Evolutionary conservation across 2,888 invertebrate species (phyloP).

Genomic region (Dysmachus trigonus): DNA sequence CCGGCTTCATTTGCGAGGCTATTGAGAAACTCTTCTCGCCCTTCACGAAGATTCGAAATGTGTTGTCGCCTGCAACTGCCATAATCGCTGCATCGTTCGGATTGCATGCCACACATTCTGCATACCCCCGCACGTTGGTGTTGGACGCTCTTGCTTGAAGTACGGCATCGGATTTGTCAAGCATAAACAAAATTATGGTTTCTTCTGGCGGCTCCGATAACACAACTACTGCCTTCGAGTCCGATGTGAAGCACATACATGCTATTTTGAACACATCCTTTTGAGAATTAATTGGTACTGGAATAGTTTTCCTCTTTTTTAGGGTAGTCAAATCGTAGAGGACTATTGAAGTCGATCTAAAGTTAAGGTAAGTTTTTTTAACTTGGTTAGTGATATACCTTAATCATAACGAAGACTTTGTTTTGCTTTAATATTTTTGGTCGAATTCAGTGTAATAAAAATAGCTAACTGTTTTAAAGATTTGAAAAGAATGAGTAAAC

Average conservation of each 20-base stretch:
- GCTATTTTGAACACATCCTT: slow-evolving; percentile 73
- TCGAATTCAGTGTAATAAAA: no score
- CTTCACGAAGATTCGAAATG: slow-evolving; percentile 74
- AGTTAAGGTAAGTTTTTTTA: slow-evolving; percentile 1
- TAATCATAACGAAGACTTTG: neutral
- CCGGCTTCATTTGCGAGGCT: slow-evolving; percentile 83
- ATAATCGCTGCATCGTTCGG: slow-evolving; percentile 75
- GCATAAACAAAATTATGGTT: slow-evolving; percentile 75
- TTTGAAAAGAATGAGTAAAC: no score
- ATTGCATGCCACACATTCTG: slow-evolving; percentile 65
- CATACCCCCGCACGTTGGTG: slow-evolving; percentile 55
- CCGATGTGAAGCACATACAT: slow-evolving; percentile 80
- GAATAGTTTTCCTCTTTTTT: slow-evolving; percentile 74
- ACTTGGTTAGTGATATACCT: neutral
- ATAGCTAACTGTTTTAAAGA: neutral
- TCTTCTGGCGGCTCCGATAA: slow-evolving; percentile 82
- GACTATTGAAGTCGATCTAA: slow-evolving; percentile 49
- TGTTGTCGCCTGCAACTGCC: slow-evolving; percentile 68
- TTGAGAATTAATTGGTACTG: slow-evolving; percentile 65
- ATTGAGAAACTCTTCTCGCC: slow-evolving; percentile 74
- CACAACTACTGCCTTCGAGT: slow-evolving; percentile 81
- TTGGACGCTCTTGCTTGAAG: slow-evolving; percentile 55
- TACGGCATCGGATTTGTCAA: slow-evolving; percentile 75
- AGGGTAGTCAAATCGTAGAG: slow-evolving; percentile 77
- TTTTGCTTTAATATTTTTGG: no score